A percentile compares a stretch with the other conserved stretches of the same genome.
These are phyloP conservation scores for Alexandromys fortis DNA, from an alignment of 2,113 vertebrate genomes.

Conservation along the genomic window DNA sequence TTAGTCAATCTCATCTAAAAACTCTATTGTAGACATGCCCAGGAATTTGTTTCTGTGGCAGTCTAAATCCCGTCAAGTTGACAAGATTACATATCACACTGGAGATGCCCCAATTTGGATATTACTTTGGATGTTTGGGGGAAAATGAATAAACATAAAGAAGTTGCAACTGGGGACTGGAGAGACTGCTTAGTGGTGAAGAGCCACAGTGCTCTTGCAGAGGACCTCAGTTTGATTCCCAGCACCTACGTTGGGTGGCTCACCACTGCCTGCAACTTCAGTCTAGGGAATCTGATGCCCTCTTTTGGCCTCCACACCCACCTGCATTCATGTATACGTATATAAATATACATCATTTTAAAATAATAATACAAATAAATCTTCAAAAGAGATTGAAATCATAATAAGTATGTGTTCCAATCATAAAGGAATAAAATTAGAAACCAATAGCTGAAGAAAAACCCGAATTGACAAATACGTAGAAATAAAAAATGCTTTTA, in stretches of 20 bases:
- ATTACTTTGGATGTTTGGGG: too few species aligned
- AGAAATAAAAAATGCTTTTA: not conserved
- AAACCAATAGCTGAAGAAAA: not conserved
- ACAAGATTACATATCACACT: too few species aligned
- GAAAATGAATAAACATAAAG: too few species aligned
- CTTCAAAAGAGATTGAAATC: not conserved
- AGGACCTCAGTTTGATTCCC: not conserved
- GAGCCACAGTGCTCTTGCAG: not conserved
- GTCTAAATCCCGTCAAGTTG: too few species aligned
- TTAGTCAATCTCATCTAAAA: too few species aligned
- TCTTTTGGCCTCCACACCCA: not conserved
- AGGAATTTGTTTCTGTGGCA: too few species aligned
- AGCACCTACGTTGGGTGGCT: not conserved
- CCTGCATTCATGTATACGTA: not conserved
- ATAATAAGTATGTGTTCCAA: not conserved
- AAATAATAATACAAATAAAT: not conserved
- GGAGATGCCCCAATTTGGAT: too few species aligned
- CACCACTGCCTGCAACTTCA: not conserved
- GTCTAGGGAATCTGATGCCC: not conserved
- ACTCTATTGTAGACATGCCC: too few species aligned
- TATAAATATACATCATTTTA: not conserved
- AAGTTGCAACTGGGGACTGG: too few species aligned
- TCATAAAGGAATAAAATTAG: not conserved
- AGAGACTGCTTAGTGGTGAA: not conserved
- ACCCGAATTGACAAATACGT: not conserved